Evolutionary conservation across 2,888 invertebrate genomes (phyloP).

Genomic region (Synanthedon vespiformis): DNA sequence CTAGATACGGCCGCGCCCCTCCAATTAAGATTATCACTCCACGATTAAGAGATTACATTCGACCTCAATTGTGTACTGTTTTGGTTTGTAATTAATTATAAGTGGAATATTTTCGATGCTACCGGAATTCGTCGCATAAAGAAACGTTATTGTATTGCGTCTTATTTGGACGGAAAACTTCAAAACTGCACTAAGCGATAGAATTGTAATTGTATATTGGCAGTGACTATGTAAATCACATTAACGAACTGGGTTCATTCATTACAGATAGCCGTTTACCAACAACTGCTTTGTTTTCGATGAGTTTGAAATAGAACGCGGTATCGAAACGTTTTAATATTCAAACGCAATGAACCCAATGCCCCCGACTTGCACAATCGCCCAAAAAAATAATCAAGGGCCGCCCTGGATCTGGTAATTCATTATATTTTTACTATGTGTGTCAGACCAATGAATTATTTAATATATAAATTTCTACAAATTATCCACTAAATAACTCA

Average conservation of each 20-base stretch:
- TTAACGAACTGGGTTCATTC: conserved; percentile 25
- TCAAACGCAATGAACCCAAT: conserved; percentile 8
- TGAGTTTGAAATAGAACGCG: conserved; percentile 20
- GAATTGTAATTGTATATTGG: conserved; percentile 11
- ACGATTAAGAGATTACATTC: conserved; percentile 33
- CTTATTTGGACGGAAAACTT: no score
- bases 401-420: neutral
- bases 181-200: no score
- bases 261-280: conserved; percentile 22
- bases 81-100: conserved; percentile 11
- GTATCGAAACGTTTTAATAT: conserved; percentile 12
- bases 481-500: no score
- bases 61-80: conserved; percentile 25
- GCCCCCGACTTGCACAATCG: conserved; percentile 9
- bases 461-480: no score
- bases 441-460: no score
- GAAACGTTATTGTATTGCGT: neutral
- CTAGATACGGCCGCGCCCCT: conserved; percentile 45
- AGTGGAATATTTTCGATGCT: conserved; percentile 22
- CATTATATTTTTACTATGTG: no score
- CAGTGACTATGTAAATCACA: conserved; percentile 24
- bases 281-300: conserved; percentile 20
- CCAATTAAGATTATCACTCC: conserved; percentile 44
- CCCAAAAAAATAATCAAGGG: neutral
- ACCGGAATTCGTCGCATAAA: conserved; percentile 8